phyloP scores from a whole-genome alignment of 1,140 invertebrate genomes.

The Archegozetes longisetosus region DNA sequence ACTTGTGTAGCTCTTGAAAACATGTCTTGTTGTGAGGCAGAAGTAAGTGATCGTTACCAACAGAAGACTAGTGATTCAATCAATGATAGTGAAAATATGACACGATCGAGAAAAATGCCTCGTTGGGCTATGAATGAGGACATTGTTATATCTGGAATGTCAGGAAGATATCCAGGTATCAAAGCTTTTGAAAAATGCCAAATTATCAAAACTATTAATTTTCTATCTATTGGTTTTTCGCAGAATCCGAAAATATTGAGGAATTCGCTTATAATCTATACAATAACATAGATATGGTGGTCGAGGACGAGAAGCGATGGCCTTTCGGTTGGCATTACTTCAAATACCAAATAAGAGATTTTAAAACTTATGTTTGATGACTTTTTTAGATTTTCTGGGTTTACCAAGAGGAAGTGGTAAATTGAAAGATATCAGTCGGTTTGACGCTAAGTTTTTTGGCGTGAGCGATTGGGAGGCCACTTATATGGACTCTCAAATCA shows the following conservation, averaged over 20 bases:
- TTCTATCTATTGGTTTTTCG: too few relatives aligned
- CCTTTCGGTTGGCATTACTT: conserved; percentile 11
- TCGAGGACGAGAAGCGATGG: conserved; percentile 68
- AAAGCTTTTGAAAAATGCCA: background rate
- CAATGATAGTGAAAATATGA: too few relatives aligned
- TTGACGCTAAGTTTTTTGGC: conserved; percentile 80
- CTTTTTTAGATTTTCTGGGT: conserved; percentile 44
- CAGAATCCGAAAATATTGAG: conserved; percentile 10
- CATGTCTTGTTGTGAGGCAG: too few relatives aligned
- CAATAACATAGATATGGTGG: conserved; percentile 55
- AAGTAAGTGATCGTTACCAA: too few relatives aligned
- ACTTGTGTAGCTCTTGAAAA: too few relatives aligned
- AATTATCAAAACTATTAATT: background rate
- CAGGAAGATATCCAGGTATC: conserved; percentile 4
- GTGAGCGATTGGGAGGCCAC: conserved; percentile 78
- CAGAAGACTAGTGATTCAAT: too few relatives aligned
- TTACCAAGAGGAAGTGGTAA: conserved; percentile 72
- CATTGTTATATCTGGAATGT: conserved; percentile 11
- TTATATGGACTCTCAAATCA: conserved; percentile 82
- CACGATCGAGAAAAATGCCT: too few relatives aligned
- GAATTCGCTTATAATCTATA: conserved; percentile 14
- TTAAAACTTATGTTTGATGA: background rate
- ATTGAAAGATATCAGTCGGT: conserved; percentile 66
- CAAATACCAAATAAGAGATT: background rate
- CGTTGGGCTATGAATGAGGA: conserved; percentile 33